phyloP scores from a whole-genome alignment of 37 sponge, comb jelly and placozoan genomes.

The Dysidea cf. avara region DNA sequence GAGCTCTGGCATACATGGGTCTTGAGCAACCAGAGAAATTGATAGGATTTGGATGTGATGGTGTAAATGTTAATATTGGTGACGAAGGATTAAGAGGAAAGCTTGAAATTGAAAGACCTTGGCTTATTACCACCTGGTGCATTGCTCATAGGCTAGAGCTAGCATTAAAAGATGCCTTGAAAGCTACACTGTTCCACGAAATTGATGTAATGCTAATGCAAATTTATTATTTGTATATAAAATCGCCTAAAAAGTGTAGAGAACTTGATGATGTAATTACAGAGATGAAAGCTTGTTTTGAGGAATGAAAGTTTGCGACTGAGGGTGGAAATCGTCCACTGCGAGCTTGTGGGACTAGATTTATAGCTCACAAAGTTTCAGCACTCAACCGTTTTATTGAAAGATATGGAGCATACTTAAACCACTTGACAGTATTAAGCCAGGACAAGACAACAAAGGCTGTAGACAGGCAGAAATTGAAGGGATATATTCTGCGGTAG shows the following conservation, averaged over 20 bases:
- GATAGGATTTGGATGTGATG: no score
- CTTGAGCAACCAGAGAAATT: no score
- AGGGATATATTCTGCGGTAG: constrained; percentile 43
- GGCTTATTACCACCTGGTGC: constrained; percentile 51
- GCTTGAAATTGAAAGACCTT: constrained; percentile 26
- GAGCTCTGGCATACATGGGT: no score
- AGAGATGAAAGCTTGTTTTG: constrained; percentile 18
- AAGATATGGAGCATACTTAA: constrained; percentile 25
- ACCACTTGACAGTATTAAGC: constrained; percentile 16
- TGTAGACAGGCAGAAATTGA: constrained; percentile 42
- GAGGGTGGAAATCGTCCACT: constrained; percentile 20
- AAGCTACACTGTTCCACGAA: constrained; percentile 12
- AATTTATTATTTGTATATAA: constrained; percentile 36
- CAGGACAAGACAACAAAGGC: constrained; percentile 20
- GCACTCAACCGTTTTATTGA: no score
- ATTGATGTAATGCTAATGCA: constrained; percentile 42
- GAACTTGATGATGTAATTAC: constrained; percentile 28
- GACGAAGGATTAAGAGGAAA: constrained; percentile 40
- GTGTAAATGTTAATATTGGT: no score
- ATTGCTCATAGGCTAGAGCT: constrained; percentile 49
- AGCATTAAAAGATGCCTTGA: constrained; percentile 48
- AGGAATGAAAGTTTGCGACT: constrained; percentile 17
- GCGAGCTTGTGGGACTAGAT: constrained; percentile 46
- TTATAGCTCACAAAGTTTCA: no score
- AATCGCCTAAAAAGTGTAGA: constrained; percentile 41